Conservation (phyloP, 1,140 invertebrate species). For the Archegozetes longisetosus region DNA sequence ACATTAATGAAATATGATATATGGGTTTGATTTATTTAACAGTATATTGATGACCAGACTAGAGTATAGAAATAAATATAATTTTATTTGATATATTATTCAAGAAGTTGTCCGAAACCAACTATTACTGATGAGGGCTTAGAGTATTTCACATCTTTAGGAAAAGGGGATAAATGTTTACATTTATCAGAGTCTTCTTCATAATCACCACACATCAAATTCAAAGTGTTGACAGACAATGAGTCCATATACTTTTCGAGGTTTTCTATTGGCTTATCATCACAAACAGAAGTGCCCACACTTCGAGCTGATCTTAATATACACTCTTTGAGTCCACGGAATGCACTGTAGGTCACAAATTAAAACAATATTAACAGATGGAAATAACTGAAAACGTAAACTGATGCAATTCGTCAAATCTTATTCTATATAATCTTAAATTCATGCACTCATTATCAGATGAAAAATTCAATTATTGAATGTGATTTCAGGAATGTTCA, state of each 20-base stretch:
- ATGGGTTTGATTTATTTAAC: no score
- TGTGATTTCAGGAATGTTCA: no score
- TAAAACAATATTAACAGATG: no score
- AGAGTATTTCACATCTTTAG: not conserved
- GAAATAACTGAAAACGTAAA: no score
- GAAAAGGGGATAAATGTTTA: not conserved
- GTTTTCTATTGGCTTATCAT: not conserved
- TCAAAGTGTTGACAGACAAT: constrained; percentile 5
- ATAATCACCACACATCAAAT: constrained; percentile 12
- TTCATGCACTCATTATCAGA: no score
- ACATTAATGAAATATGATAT: no score
- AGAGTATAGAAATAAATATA: no score
- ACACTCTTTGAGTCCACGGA: not conserved
- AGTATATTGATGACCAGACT: no score
- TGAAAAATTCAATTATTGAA: no score
- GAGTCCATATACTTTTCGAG: constrained; percentile 1
- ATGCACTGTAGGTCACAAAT: constrained; percentile 5
- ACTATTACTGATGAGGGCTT: not conserved
- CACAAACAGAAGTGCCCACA: not conserved
- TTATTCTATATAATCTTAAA: no score
- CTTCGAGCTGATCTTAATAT: not conserved
- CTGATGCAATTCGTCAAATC: no score
- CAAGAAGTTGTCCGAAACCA: not conserved
- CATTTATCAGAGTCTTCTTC: constrained; percentile 10
- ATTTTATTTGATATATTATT: no score